A percentile compares a stretch with the other conserved stretches of the same genome.
Evolutionary conservation across 2,797 vertebrate species (phyloP).

Genomic region (Hemibagrus guttatus): DNA sequence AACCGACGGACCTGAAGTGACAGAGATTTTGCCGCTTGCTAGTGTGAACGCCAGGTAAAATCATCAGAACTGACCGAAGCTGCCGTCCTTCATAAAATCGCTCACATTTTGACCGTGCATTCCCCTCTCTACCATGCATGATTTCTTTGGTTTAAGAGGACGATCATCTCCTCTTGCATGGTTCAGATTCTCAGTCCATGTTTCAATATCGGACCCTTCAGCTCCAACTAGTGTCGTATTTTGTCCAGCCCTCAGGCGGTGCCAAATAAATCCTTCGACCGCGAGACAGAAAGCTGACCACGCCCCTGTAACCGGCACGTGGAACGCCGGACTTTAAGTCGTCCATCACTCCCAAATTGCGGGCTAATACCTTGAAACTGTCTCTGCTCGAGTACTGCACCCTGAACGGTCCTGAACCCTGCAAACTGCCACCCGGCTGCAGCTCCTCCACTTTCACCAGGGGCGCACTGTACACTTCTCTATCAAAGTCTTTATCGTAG

Average conservation of each 20-base stretch:
- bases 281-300: conserved; percentile 85
- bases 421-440: conserved; percentile 71
- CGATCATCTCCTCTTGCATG: conserved; percentile 46
- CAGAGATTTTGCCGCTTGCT: conserved; percentile 3
- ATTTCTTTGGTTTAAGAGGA: conserved; percentile 78
- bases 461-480: conserved; percentile 78
- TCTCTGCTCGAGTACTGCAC: conserved; percentile 87
- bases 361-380: conserved; percentile 89
- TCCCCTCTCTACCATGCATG: conserved; percentile 34
- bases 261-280: conserved; percentile 89
- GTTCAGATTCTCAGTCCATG: conserved; percentile 18
- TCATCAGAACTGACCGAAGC: not conserved
- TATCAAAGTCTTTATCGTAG: conserved; percentile 79
- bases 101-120: conserved; percentile 30
- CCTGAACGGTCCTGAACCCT: conserved; percentile 77
- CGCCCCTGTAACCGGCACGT: conserved; percentile 87
- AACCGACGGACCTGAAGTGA: not conserved
- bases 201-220: conserved; percentile 66
- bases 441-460: conserved; percentile 83
- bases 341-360: conserved; percentile 90
- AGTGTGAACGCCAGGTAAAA: not conserved
- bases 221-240: conserved; percentile 91
- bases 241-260: conserved; percentile 84
- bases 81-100: conserved; percentile 11
- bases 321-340: conserved; percentile 95